Evolutionary conservation across 2,888 invertebrate genomes (phyloP), one percentile per base, ranked within the genome.

Genomic region (Diarsia brunnea): DNA sequence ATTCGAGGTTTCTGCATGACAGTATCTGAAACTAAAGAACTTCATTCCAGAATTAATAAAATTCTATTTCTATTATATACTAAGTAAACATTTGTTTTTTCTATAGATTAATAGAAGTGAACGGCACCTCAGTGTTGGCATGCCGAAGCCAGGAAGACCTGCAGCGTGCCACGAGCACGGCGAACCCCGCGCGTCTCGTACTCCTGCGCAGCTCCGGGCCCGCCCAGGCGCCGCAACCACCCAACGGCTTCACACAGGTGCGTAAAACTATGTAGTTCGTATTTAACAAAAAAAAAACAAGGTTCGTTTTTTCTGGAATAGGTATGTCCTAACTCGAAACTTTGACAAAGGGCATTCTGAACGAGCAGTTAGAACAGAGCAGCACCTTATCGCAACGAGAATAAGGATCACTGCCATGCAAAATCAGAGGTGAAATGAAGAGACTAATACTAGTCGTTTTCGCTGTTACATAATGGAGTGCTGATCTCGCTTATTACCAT

Each of bases 31-130:
- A 70, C 38, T 71, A 69, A 69, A 24, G 7, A 55, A 16, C 8
- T 2, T 14, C 14, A 63, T 3, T 8, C 14, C 63, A 63, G n/a
- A 63, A 63, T n/a, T 43, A n/a, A 16, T n/a, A 43, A 63, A 21
- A 8, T n/a, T 43, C 5, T n/a, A 12, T 61, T 38, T 24, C 5
- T n/a, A 12, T 38, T 38, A 8, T n/a, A 8, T n/a, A n/a, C 8
- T 43, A 61, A n/a, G 38, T 27, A 58, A 27, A 10, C 21, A 14
- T 43, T n/a, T 43, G n/a, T 43, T 43, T 43, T n/a, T 1, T 63
- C 16, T 71, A 3, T 95, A 98, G 98, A 89, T 95, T 98, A 87
- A 93, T 98, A 82, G 98, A 98, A 95, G 98, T 98, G 70, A 98
- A 98, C 92, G 98, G 98, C 49, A 98, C 98, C 88, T 94, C 98